Percentiles rank a stretch among this genome's conserved stretches.
phyloP scores from a whole-genome alignment of 1,140 invertebrate genomes.

The Calycopis cecrops region DNA sequence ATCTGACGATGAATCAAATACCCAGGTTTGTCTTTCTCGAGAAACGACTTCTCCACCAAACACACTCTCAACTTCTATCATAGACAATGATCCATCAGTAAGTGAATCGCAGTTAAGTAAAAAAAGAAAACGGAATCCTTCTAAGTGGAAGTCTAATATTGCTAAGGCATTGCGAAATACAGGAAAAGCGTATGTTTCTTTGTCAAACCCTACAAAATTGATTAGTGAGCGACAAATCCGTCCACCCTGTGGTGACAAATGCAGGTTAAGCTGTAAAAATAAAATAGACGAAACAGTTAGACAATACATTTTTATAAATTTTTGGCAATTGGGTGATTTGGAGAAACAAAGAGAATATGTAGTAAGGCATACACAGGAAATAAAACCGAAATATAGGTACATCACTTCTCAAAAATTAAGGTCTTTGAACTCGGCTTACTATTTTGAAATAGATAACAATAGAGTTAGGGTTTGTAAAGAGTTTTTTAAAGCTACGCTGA shows the following conservation, averaged over 20 bases:
- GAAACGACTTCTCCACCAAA: too few species aligned
- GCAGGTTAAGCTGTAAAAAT: slow-evolving; percentile 14
- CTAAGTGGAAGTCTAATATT: too few species aligned
- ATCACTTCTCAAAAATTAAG: slow-evolving; percentile 12
- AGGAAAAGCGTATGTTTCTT: slow-evolving; percentile 15
- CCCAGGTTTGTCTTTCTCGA: too few species aligned
- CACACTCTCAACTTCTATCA: too few species aligned
- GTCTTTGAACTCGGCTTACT: slow-evolving; percentile 16
- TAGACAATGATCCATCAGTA: too few species aligned
- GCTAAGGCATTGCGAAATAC: slow-evolving; percentile 9
- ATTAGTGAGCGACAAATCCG: slow-evolving; percentile 9
- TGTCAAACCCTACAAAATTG: slow-evolving; percentile 12
- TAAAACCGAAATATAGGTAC: slow-evolving; percentile 17
- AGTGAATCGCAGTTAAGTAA: too few species aligned
- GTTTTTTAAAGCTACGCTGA: slow-evolving; percentile 19
- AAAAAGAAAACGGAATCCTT: too few species aligned
- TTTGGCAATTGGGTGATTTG: slow-evolving; percentile 6
- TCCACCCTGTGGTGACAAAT: slow-evolving; percentile 16
- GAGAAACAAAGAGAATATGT: slow-evolving; percentile 13
- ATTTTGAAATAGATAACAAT: slow-evolving; percentile 16
- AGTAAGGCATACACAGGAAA: slow-evolving; percentile 9
- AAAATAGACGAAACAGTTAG: slow-evolving; percentile 11
- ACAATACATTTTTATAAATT: slow-evolving; percentile 3
- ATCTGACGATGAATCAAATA: too few species aligned
- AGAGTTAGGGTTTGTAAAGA: slow-evolving; percentile 18